phyloP scores from a whole-genome alignment of 2,888 invertebrate genomes.

The Cyaniris semiargus region DNA sequence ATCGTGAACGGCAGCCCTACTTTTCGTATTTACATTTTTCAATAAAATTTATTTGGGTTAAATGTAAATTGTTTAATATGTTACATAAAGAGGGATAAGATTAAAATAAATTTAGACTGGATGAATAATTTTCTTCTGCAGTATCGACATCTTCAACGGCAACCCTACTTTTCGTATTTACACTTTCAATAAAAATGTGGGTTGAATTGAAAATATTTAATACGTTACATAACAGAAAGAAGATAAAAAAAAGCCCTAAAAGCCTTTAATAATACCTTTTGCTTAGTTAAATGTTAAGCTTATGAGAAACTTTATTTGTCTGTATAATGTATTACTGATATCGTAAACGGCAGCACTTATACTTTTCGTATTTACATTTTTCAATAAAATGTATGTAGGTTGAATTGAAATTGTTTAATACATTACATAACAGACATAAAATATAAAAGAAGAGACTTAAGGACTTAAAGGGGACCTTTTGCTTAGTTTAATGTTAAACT shows the following conservation, averaged over 20 bases:
- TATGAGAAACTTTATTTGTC: slow-evolving; percentile 39
- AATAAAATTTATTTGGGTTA: background rate
- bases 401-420: slow-evolving; percentile 28
- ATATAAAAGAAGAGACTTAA: background rate
- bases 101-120: background rate
- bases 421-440: background rate
- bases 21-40: slow-evolving; percentile 46
- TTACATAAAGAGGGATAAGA: background rate
- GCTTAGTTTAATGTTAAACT: too few relatives aligned
- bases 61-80: slow-evolving; percentile 22
- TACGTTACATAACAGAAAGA: background rate
- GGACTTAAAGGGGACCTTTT: too few relatives aligned
- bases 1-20: slow-evolving; percentile 68
- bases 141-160: background rate
- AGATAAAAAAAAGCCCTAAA: background rate
- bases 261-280: background rate
- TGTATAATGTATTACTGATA: slow-evolving; percentile 76
- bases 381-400: background rate
- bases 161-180: slow-evolving; percentile 29
- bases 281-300: too few relatives aligned
- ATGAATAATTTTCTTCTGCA: background rate
- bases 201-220: background rate
- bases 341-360: slow-evolving; percentile 62
- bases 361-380: slow-evolving; percentile 50
- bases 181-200: background rate